phyloP scores from a whole-genome alignment of 2,797 vertebrate genomes.

The Xyrichtys novacula region DNA sequence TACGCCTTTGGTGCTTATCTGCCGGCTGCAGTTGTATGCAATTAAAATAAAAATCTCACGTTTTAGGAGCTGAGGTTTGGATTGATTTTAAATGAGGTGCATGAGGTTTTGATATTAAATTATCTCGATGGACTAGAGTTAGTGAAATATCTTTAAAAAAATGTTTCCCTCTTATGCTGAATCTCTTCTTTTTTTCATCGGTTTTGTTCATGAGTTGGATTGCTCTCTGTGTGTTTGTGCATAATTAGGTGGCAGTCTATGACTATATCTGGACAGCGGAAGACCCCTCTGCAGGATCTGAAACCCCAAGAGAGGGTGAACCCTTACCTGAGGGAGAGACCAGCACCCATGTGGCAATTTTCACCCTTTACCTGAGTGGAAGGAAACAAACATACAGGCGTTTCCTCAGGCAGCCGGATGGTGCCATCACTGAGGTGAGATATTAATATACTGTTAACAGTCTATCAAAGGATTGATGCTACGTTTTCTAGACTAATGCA shows the following conservation, averaged over 20 bases:
- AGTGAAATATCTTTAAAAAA: background rate
- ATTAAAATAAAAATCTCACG: constrained; percentile 32
- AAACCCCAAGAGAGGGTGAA: constrained; percentile 48
- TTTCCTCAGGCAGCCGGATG: constrained; percentile 91
- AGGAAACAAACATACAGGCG: constrained; percentile 87
- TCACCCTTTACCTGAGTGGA: constrained; percentile 88
- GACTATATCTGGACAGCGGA: constrained; percentile 90
- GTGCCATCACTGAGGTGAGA: constrained; percentile 91
- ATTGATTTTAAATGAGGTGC: background rate
- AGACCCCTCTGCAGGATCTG: constrained; percentile 65
- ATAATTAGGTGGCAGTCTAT: constrained; percentile 92
- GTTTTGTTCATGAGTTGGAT: background rate
- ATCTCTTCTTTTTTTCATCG: background rate
- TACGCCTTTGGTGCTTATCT: constrained; percentile 38
- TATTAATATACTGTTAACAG: constrained; percentile 3
- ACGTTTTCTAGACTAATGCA: too few species aligned
- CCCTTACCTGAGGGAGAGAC: constrained; percentile 63
- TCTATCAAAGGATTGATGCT: too few species aligned
- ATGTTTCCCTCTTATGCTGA: too few species aligned
- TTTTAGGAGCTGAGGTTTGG: constrained; percentile 11
- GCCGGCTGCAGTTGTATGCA: constrained; percentile 36
- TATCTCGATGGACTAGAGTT: constrained; percentile 1
- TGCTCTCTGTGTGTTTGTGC: constrained; percentile 44
- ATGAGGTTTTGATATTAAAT: constrained; percentile 8
- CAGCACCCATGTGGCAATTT: constrained; percentile 86